Evolutionary conservation across 2,113 vertebrate species (phyloP), one percentile per base, ranked within the genome.

Genomic region (Apeltes quadracus): DNA sequence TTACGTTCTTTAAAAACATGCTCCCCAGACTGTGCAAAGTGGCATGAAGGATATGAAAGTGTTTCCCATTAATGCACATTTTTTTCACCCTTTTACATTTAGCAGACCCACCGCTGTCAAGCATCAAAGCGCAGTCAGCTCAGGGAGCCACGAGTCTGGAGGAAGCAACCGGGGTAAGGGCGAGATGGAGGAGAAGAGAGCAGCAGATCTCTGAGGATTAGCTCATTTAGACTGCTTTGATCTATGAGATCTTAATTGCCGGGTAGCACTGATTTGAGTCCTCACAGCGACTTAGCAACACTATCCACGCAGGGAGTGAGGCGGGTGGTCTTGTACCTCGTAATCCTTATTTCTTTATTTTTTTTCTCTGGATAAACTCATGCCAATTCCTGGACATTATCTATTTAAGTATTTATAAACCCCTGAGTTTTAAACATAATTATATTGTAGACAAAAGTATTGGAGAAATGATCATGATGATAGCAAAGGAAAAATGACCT

Each of bases 171-270:
- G 55, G 81, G 75, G 70, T 79, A 69, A 72, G 64, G 41, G 61
- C 25, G 14, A 78, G 87, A 73, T 16, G 38, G 76, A 59, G 74
- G 61, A 67, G 34, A 59, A 61, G 73, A 75, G 79, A 71, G 63
- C 65, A 62, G 72, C 13, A 14, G 72, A 39, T 86, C 84, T 87
- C 78, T 64, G 79, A 84, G 87, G 88, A 90, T 91, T 85, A 87
- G 75, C 78, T 87, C 84, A 80, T 89, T 89, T 87, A 84, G 77
- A 23, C 68, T 32, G 63, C 89, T 92, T 90, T 92, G 89, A 91
- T 90, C 90, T 84, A 79, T 61, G 69, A 87, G 71, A 88, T 90
- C 79, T 90, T 90, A 90, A 90, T 90, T 90, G 83, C 88, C 34
- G 79, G 71, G 72, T 63, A 78, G 79, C 66, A 51, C 73, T 85